Base-by-base conservation (phyloP, 2,797 vertebrate species). In the Sebastes baramenuke region DNA sequence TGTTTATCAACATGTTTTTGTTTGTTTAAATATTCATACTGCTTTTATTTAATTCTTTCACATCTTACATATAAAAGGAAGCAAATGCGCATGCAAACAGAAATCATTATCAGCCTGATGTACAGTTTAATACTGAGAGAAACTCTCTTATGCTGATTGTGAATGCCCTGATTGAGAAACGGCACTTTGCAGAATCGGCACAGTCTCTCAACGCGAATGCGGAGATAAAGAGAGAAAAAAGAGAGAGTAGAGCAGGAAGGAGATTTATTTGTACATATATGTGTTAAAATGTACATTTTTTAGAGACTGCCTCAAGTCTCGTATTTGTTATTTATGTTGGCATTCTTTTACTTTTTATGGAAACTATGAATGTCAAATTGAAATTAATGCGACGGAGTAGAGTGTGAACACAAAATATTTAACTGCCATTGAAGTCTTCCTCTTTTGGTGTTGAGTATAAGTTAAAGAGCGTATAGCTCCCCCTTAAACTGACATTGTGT, bases 21-120 rank as follows among this genome's bases (percentile, higher is more conserved):
- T 96, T 96, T 96, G 95, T 96, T 96, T 94, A 96, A 96, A 96
- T 96, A 96, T 96, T 96, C 94, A 96, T 96, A 94, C 83, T 86
- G 93, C 93, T 96, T 96, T 96, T 95, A 96, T 96, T 96, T 95
- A 96, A 96, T 96, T 96, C 96, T 96, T 96, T 96, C 95, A 96
- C 95, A 96, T 96, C 96, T 96, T 93, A 95, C 95, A 93, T 96
- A 95, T 95, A 95, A 96, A 96, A 96, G 95, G 94, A 93, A 95
- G 95, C 95, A 95, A 96, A 95, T 96, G 89, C 86, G 90, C 87
- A 94, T 93, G 94, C 95, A 95, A 95, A 95, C 94, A 95, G 93
- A 95, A 95, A 95, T 95, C 93, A 93, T 95, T 95, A 95, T 95
- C 94, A 91, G 93, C 86, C 93, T 91, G 94, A 96, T 95, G 94